Evolutionary conservation across 2,113 vertebrate genomes (phyloP), one percentile per base, ranked within the genome.

Genomic region (Xyliphius kryptos): DNA sequence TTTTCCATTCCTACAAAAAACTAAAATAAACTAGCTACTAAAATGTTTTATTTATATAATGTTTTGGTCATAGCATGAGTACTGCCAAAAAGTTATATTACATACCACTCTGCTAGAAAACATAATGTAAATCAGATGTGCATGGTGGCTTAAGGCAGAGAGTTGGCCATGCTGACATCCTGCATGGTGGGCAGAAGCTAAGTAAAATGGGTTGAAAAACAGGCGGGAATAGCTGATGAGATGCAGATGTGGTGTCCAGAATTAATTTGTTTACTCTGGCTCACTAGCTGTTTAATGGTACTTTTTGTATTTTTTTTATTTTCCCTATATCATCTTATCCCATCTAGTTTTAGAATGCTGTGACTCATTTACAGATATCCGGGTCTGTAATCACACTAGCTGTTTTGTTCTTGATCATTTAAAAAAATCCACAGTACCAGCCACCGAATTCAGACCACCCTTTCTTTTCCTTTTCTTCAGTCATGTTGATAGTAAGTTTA

Each of bases 211-310:
- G 54, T 2, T 44, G 50, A 72, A 61, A 61, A 36, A 41, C 56
- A 51, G 56, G 55, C 54, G 1, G 49, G 20, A 46, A 49, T 20
- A 15, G 44, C 44, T 72, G 66, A 72, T 58, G 70, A 72, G 64
- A 48, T 53, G 36, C 70, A 72, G 60, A 68, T 68, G 70, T 72
- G 55, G 49, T 48, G 22, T 50, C 51, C 22, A 17, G 56, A 58
- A 62, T 38, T 59, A 50, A 26, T 71, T 64, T 56, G 26, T 55
- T 47, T 11, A 3, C 38, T 46, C 55, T 17, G 47, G 17, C 47
- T 57, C 58, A 17, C 48, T 40, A 48, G 15, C 61, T 52, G 60
- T 61, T 67, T 59, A 43, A 54, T 52, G 54, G 16, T 22, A 22
- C 12, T 11, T 20, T 40, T 52, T 59, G 22, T 50, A 48, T 22